A percentile compares a stretch with the other conserved stretches of the same genome.
phyloP scores from a whole-genome alignment of 2,113 vertebrate species.

The Casuarius casuarius region DNA sequence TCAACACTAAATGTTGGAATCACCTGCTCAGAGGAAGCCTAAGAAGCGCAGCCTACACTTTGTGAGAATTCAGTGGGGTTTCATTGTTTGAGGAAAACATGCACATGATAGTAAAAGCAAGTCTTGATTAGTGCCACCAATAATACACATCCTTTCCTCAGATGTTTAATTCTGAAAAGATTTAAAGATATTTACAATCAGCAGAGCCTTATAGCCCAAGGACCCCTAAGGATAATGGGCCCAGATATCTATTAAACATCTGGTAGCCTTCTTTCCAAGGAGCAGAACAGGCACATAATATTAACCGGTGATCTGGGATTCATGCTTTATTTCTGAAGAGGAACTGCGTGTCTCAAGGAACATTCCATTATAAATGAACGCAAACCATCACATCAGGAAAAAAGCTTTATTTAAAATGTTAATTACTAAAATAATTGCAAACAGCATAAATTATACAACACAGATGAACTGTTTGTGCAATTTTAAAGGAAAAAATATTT shows the following conservation, averaged over 20 bases:
- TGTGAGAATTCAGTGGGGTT: neutral
- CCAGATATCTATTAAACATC: conserved; percentile 29
- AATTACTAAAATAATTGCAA: neutral
- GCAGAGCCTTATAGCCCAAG: neutral
- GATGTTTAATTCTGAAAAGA: conserved; percentile 3
- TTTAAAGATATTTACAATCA: neutral
- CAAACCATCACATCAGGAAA: neutral
- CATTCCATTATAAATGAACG: neutral
- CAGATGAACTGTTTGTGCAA: neutral
- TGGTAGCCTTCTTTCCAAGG: neutral
- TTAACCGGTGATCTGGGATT: conserved; percentile 11
- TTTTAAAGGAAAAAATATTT: neutral
- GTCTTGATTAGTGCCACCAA: neutral
- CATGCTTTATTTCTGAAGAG: neutral
- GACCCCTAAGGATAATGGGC: neutral
- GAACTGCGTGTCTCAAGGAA: neutral
- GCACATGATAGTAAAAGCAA: neutral
- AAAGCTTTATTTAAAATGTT: neutral
- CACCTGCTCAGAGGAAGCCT: neutral
- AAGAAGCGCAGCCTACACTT: neutral
- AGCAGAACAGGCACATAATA: neutral
- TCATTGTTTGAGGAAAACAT: neutral
- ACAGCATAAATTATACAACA: neutral
- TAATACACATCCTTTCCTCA: neutral
- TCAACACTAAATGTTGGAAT: neutral